Evolutionary conservation across 2,113 vertebrate genomes (phyloP), one percentile per base, ranked within the genome.

Genomic region (Larimichthys polyactis): DNA sequence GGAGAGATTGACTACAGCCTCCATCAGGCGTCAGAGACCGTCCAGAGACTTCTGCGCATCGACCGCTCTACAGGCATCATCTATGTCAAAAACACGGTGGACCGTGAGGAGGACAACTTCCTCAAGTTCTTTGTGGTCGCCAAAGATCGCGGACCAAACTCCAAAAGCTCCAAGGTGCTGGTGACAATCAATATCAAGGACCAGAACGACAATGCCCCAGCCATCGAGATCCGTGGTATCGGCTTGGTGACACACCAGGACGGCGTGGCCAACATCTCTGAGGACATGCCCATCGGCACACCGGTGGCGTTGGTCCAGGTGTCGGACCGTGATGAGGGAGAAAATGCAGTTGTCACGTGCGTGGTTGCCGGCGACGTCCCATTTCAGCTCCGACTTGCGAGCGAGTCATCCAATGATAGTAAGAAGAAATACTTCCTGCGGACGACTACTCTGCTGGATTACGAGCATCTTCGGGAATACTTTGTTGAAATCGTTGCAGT

Each of bases 391-490:
- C 95, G 96, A 27, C 97, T 97, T 74, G 97, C 97, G 6, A 97
- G 97, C 0, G 97, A 99, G 81, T 97, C 97, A 0, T 95, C 96
- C 63, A 99, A 96, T 0, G 98, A 99, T 82, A 97, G 96, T 75
- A 99, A 97, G 93, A 97, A 97, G 93, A 99, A 99, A 68, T 99
- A 99, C 84, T 99, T 99, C 92, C 93, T 99, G 49, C 97, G 98
- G 92, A 99, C 98, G 0, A 99, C 98, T 11, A 99, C 97, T 0
- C 94, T 96, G 0, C 93, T 99, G 40, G 98, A 99, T 95, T 99
- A 97, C 0, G 98, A 99, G 88, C 95, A 94, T 0, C 93, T 97
- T 49, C 97, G 96, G 90, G 97, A 98, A 44, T 99, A 99, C 89
- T 96, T 96, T 3, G 98, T 99, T 10, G 97, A 98, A 92, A 99